Evolutionary conservation across 2,797 vertebrate species (phyloP).

Genomic region (Hypotaenidia philippensis): DNA sequence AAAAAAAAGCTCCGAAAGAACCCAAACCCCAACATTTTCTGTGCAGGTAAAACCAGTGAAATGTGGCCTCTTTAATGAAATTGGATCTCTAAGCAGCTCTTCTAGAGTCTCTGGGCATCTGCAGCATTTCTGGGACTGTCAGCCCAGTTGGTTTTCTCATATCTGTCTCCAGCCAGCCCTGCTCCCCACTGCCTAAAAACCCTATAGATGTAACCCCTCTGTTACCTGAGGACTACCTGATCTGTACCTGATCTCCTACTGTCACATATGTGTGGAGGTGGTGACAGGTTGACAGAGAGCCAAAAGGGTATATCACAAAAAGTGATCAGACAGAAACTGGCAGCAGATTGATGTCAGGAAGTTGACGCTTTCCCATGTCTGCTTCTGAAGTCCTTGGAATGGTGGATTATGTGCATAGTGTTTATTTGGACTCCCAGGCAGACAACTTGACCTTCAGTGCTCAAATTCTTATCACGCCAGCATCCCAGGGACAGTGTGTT

Average conservation of each 20-base stretch:
- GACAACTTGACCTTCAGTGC: accelerated
- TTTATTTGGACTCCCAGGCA: background rate
- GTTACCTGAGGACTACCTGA: background rate
- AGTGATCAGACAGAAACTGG: background rate
- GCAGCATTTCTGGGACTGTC: background rate
- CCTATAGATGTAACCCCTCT: background rate
- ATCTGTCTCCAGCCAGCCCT: background rate
- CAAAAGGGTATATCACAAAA: accelerated
- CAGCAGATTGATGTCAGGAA: background rate
- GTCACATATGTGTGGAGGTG: accelerated
- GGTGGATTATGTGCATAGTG: background rate
- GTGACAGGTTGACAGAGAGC: background rate
- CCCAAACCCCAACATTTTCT: background rate
- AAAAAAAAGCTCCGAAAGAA: background rate
- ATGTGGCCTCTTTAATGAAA: background rate
- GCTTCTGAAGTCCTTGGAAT: background rate
- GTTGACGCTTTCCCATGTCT: background rate
- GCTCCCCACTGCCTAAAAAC: background rate
- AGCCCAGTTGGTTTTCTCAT: background rate
- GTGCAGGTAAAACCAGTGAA: background rate
- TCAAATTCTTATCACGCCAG: background rate
- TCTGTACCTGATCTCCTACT: background rate
- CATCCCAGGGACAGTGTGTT: accelerated
- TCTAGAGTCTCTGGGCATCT: background rate
- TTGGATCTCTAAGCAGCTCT: background rate